A percentile compares a stretch with the other conserved stretches of the same genome.
Conservation (phyloP, 2,797 vertebrate genomes). For the Tolypeutes matacus region DNA sequence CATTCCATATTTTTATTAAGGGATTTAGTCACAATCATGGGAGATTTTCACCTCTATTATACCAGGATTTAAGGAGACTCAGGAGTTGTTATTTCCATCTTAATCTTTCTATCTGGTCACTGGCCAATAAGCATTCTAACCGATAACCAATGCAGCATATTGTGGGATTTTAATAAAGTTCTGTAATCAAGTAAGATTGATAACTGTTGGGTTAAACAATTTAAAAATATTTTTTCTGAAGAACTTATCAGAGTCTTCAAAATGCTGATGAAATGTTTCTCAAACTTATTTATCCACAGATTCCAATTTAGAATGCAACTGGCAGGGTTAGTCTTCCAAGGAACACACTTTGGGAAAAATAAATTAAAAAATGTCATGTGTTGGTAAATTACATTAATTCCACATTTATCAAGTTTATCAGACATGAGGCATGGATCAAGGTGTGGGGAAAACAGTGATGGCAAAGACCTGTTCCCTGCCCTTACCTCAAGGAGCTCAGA, state of each 20-base stretch:
- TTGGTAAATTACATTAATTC: neutral
- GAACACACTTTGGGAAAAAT: neutral
- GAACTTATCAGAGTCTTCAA: conserved; percentile 4
- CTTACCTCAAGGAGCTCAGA: neutral
- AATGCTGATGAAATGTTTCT: conserved; percentile 9
- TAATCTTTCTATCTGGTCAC: neutral
- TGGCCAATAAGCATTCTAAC: neutral
- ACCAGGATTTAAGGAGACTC: conserved; percentile 20
- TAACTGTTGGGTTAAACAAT: neutral
- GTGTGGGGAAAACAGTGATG: neutral
- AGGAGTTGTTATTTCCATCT: neutral
- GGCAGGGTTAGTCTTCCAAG: neutral
- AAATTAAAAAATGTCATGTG: neutral
- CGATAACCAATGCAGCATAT: neutral
- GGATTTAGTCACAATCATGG: conserved; percentile 29
- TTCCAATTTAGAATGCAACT: neutral
- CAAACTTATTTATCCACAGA: neutral
- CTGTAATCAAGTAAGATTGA: neutral
- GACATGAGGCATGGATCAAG: too few relatives aligned
- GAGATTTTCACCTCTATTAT: neutral
- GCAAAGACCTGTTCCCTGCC: neutral
- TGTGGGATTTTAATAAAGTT: neutral
- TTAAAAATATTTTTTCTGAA: conserved; percentile 23
- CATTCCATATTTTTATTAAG: conserved; percentile 16
- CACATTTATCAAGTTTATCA: neutral